phyloP scores from a whole-genome alignment of 2,797 vertebrate genomes.

The Thalassophryne amazonica region DNA sequence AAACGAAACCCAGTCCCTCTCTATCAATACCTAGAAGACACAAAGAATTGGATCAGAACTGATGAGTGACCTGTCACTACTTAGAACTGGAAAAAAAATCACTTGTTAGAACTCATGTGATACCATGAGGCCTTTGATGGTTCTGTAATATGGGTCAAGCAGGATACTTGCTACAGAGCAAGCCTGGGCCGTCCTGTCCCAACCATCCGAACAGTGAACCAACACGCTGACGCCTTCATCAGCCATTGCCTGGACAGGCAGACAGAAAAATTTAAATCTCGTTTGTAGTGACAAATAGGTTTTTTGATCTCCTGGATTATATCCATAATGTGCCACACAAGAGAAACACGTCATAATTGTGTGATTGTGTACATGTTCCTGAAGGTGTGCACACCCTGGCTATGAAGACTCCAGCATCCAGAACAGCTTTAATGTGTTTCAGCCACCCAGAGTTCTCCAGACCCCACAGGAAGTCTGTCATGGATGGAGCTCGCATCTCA shows the following conservation, averaged over 20 bases:
- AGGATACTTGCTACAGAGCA: constrained; percentile 92
- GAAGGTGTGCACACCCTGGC: constrained; percentile 79
- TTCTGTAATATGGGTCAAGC: constrained; percentile 90
- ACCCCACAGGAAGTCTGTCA: constrained; percentile 95
- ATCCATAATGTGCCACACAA: too few species aligned
- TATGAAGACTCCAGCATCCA: constrained; percentile 93
- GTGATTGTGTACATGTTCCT: background rate
- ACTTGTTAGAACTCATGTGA: too few species aligned
- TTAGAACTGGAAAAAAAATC: too few species aligned
- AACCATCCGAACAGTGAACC: constrained; percentile 98
- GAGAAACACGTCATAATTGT: background rate
- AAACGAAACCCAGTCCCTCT: constrained; percentile 96
- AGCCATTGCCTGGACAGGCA: constrained; percentile 82
- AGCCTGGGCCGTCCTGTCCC: constrained; percentile 95
- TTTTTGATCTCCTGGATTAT: too few species aligned
- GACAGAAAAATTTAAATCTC: background rate
- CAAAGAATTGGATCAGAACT: background rate
- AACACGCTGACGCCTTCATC: constrained; percentile 93
- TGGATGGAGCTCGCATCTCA: constrained; percentile 86
- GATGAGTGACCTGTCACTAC: too few species aligned
- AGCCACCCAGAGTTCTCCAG: constrained; percentile 95
- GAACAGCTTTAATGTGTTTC: constrained; percentile 93
- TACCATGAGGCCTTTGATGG: constrained; percentile 94
- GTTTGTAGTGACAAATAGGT: background rate
- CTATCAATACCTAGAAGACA: constrained; percentile 85